Evolutionary conservation across 2,797 vertebrate species (phyloP), one percentile per base, ranked within the genome.

Genomic region (Micropoecilia bifurca): DNA sequence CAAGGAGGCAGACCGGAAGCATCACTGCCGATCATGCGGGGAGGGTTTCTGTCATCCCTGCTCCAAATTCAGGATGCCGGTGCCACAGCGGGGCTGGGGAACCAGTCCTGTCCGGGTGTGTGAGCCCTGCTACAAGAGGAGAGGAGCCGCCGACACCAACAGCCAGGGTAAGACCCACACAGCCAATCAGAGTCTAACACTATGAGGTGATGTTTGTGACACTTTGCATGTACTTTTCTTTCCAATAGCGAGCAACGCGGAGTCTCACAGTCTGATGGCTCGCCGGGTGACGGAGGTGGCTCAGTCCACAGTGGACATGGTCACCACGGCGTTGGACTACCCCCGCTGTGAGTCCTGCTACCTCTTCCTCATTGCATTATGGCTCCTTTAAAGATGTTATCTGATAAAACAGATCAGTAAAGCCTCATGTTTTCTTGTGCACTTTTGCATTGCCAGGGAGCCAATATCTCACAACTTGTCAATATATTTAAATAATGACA

Each of bases 21-120:
- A 97, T 82, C 97, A 97, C 90, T 97, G 97, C 68, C 93, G 97
- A 1, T 94, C 94, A 0, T 97, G 97, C 13, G 97, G 97, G 0
- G 96, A 97, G 81, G 97, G 97, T 2, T 97, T 97, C 94, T 97
- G 97, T 85, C 96, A 97, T 68, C 93, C 90, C 71, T 97, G 97
- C 86, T 97, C 96, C 85, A 94, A 90, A 71, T 93, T 90, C 78
- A 94, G 95, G 87, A 96, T 96, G 96, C 96, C 96, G 0, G 97
- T 97, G n/a, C 96, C 96, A 0, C 96, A 97, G 89, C 79, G 95
- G 50, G 97, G 97, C 73, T 97, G 96, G 96, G 96, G 96, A 20
- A 92, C 79, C 12, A 83, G 89, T 3, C 95, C 96, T 0, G 96
- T 97, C 39, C 89, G 96, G 14, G 96, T 97, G 61, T 97, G 97